phyloP scores from a whole-genome alignment of 2,888 invertebrate species.

The Scotopteryx bipunctaria region DNA sequence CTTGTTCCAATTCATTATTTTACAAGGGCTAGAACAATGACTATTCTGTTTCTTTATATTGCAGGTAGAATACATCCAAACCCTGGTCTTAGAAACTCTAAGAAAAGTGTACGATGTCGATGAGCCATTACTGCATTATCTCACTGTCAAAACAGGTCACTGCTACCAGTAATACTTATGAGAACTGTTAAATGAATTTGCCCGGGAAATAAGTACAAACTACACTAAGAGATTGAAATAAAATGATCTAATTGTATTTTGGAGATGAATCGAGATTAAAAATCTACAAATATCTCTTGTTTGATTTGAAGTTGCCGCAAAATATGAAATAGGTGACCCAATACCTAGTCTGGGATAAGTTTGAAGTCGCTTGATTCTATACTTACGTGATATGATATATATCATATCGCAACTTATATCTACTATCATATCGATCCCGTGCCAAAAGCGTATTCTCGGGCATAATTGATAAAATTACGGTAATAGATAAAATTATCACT shows the following conservation, averaged over 20 bases:
- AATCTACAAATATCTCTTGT: background rate
- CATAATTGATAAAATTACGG: too few relatives aligned
- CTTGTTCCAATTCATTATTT: background rate
- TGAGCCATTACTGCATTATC: slow-evolving; percentile 77
- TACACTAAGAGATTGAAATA: too few relatives aligned
- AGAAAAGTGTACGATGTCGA: slow-evolving; percentile 76
- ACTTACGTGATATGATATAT: too few relatives aligned
- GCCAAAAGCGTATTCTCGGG: too few relatives aligned
- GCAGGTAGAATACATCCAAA: slow-evolving; percentile 91
- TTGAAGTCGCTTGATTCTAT: too few relatives aligned
- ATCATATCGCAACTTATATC: too few relatives aligned
- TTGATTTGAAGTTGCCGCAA: slow-evolving; percentile 7
- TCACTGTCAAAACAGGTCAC: slow-evolving; percentile 51
- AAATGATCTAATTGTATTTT: background rate
- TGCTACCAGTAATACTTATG: slow-evolving; percentile 2
- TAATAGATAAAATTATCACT: too few relatives aligned
- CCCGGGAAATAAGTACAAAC: too few relatives aligned
- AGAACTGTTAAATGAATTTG: too few relatives aligned
- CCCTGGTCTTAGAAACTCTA: slow-evolving; percentile 84
- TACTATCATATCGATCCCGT: too few relatives aligned
- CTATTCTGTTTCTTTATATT: slow-evolving; percentile 38
- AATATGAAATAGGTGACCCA: too few relatives aligned
- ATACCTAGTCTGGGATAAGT: too few relatives aligned
- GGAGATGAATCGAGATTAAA: background rate
- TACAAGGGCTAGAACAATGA: background rate